A percentile compares a stretch with the other conserved stretches of the same genome.
phyloP scores from a whole-genome alignment of 2,113 vertebrate species.

The Lutjanus erythropterus region DNA sequence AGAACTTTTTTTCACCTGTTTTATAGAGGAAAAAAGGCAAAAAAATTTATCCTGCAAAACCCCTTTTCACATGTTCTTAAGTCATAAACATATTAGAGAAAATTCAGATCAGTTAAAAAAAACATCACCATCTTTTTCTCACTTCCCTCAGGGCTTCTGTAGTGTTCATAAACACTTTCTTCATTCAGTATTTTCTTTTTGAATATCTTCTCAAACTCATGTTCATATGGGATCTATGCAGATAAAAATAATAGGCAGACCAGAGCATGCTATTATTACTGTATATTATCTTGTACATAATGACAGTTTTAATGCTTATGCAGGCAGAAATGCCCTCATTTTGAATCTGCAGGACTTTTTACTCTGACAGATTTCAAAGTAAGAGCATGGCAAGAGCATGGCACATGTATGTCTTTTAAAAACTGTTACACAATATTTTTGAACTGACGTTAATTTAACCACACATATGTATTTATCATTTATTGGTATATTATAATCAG shows the following conservation, averaged over 20 bases:
- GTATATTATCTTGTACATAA: slow-evolving; percentile 60
- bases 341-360: slow-evolving; percentile 21
- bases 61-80: too few species aligned
- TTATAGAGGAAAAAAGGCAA: too few species aligned
- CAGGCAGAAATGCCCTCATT: slow-evolving; percentile 11
- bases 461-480: not conserved
- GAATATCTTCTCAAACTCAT: slow-evolving; percentile 13
- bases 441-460: too few species aligned
- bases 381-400: slow-evolving; percentile 35
- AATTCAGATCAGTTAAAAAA: too few species aligned
- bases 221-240: slow-evolving; percentile 36
- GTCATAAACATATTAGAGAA: too few species aligned
- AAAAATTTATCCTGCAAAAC: too few species aligned
- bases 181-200: slow-evolving; percentile 3
- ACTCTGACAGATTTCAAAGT: slow-evolving; percentile 3
- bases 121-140: too few species aligned
- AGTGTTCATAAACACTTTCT: not conserved
- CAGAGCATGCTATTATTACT: not conserved
- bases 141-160: too few species aligned
- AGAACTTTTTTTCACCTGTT: too few species aligned
- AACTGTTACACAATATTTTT: too few species aligned
- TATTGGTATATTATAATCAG: slow-evolving; percentile 33
- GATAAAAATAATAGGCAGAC: slow-evolving; percentile 4
- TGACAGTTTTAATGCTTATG: slow-evolving; percentile 35
- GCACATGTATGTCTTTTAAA: not conserved